Base-by-base conservation (phyloP, 2,888 invertebrate genomes). In the Stenodema calcarata region DNA sequence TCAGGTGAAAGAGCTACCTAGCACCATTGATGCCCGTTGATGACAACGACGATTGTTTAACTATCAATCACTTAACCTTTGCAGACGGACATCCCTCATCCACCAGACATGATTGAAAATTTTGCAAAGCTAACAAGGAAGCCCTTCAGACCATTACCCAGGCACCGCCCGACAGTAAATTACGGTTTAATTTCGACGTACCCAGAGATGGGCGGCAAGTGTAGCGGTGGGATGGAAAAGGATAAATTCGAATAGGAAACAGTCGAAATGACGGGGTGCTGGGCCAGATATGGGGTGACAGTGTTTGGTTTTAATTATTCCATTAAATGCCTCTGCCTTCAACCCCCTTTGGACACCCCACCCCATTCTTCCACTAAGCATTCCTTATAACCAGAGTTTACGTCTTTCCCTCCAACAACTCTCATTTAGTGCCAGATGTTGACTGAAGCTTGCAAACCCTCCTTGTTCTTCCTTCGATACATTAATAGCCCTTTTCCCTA, bases 301-400 rank as follows among this genome's bases (percentile, higher is more conserved):
- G 78, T 86, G 86, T 86, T 86, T 86, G 86, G 76, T 41, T 86
- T 86, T 86, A 86, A 86, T 86, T 86, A 86, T 86, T 86, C 86
- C 86, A 86, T 86, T 86, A 86, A 78, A 79, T 86, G 73, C 83
- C 83, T n/a, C 11, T 16, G 7, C 18, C 47, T 12, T 11, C 79
- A 47, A 47, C 16, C 79, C 47, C 70, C 16, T 12, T 14, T 28
- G 9, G 28, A 28, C 27, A 11, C 6, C 76, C 76, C 14, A 42
- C 28, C 42, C 70, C 14, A 41, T 7, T 16, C 12, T n/a, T 76
- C 76, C 73, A 12, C 73, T 30, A 28, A 35, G 14, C 73, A 73
- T 73, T 73, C 73, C 73, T 18, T n/a, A n/a, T 16, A 11, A 73
- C 30, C 28, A 28, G 73, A 28, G 76, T 41, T 82, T 50, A n/a